phyloP scores from a whole-genome alignment of 2,113 vertebrate species.

The Oryzias javanicus region DNA sequence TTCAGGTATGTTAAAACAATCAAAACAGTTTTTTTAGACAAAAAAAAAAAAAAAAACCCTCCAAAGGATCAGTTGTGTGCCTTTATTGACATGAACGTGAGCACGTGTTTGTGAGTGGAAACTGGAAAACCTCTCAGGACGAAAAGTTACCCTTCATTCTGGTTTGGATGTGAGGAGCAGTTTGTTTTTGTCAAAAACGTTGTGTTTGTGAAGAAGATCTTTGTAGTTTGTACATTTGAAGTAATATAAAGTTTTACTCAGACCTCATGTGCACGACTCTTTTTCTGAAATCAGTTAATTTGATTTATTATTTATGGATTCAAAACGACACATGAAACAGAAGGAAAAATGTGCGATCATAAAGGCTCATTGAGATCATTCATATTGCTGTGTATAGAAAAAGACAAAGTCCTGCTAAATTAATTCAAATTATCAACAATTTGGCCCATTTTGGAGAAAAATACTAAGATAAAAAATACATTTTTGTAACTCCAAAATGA shows the following conservation, averaged over 20 bases:
- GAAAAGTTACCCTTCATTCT: constrained; percentile 15
- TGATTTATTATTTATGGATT: neutral
- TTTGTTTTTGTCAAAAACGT: constrained; percentile 1
- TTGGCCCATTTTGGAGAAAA: too few relatives aligned
- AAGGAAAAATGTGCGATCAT: too few relatives aligned
- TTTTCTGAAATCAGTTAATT: constrained; percentile 2
- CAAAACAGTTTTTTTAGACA: constrained; percentile 23
- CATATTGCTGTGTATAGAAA: too few relatives aligned
- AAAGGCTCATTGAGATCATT: too few relatives aligned
- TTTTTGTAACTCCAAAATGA: too few relatives aligned
- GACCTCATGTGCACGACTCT: neutral
- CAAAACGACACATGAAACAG: too few relatives aligned
- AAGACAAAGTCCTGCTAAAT: too few relatives aligned
- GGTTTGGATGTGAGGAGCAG: constrained; percentile 8
- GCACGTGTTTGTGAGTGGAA: constrained; percentile 14
- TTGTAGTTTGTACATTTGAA: constrained; percentile 44
- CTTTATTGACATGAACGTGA: constrained; percentile 24
- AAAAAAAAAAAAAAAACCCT: neutral
- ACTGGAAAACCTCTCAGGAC: constrained; percentile 66
- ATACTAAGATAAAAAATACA: too few relatives aligned
- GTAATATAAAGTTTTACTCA: constrained; percentile 52
- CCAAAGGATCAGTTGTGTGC: constrained; percentile 30
- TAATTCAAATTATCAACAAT: too few relatives aligned
- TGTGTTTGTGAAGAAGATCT: constrained; percentile 5
- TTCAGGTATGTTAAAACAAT: constrained; percentile 22